Evolutionary conservation across 2,113 vertebrate species (phyloP).

Genomic region (Salvator merianae): DNA sequence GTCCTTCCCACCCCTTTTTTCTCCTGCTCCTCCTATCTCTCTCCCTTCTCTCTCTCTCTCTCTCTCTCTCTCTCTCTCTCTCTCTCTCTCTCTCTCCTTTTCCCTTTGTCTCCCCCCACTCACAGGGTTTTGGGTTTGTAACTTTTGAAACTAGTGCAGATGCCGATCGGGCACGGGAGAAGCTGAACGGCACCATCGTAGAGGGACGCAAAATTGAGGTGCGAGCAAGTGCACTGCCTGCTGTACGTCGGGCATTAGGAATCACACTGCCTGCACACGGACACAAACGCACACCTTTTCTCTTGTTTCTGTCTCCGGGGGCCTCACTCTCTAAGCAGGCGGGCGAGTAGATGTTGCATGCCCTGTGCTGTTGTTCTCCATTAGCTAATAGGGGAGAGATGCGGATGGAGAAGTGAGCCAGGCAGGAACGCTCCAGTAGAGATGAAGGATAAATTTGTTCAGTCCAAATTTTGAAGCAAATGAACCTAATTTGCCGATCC

Average conservation of each 20-base stretch:
- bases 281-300: neutral
- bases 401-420: neutral
- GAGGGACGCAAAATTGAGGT: conserved; percentile 99
- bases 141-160: conserved; percentile 99
- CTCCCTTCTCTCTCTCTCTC: neutral
- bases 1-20: neutral
- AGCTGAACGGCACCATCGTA: conserved; percentile 99
- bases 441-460: too few species aligned
- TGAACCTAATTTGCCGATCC: too few species aligned
- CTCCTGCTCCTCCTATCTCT: neutral
- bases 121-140: conserved; percentile 92
- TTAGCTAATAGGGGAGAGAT: neutral
- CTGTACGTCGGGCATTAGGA: conserved; percentile 27
- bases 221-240: conserved; percentile 79
- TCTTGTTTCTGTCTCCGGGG: neutral
- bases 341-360: conserved; percentile 21
- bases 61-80: conserved; percentile 40
- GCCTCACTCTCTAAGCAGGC: conserved; percentile 14
- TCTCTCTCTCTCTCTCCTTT: conserved; percentile 56
- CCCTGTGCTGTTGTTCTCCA: neutral
- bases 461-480: too few species aligned
- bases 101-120: conserved; percentile 75
- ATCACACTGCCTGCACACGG: neutral
- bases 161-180: conserved; percentile 97
- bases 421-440: neutral